Conservation (phyloP, 2,797 vertebrate species). For the Sphenodon punctatus region DNA sequence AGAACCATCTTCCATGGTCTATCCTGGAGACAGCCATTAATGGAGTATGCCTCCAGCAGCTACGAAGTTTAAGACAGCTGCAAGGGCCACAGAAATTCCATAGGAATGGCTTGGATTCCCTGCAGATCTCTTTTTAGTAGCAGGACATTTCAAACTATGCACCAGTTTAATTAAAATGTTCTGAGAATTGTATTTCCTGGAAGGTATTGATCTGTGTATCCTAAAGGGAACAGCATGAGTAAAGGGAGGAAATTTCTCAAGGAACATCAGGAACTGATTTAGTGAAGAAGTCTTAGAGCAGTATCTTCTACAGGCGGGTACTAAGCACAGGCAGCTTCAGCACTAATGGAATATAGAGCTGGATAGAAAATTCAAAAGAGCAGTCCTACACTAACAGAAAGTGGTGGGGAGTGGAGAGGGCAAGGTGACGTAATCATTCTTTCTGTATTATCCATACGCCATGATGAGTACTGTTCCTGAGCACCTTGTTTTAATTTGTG, state of each 20-base stretch:
- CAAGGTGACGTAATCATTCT: slow-evolving; percentile 17
- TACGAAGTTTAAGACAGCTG: not conserved
- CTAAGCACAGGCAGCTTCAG: slow-evolving; percentile 1
- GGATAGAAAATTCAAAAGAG: slow-evolving; percentile 29
- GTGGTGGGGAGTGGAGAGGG: too few relatives aligned
- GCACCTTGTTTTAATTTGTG: not conserved
- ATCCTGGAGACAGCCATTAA: too few relatives aligned
- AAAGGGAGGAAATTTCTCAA: slow-evolving; percentile 16
- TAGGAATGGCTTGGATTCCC: not conserved
- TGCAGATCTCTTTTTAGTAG: not conserved
- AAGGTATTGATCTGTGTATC: slow-evolving; percentile 10
- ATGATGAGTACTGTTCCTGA: not conserved
- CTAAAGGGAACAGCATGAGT: slow-evolving; percentile 19
- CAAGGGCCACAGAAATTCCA: not conserved
- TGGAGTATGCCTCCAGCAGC: not conserved
- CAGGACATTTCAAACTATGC: not conserved
- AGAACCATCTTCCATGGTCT: not conserved
- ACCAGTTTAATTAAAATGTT: not conserved
- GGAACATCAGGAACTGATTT: not conserved
- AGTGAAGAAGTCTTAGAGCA: slow-evolving; percentile 24
- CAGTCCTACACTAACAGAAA: not conserved
- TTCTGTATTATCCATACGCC: not conserved
- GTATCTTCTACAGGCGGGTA: slow-evolving; percentile 21
- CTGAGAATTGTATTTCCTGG: slow-evolving; percentile 21
- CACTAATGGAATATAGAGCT: slow-evolving; percentile 9